Base-by-base conservation (phyloP, 2,797 vertebrate species). In the Thamnophis elegans region DNA sequence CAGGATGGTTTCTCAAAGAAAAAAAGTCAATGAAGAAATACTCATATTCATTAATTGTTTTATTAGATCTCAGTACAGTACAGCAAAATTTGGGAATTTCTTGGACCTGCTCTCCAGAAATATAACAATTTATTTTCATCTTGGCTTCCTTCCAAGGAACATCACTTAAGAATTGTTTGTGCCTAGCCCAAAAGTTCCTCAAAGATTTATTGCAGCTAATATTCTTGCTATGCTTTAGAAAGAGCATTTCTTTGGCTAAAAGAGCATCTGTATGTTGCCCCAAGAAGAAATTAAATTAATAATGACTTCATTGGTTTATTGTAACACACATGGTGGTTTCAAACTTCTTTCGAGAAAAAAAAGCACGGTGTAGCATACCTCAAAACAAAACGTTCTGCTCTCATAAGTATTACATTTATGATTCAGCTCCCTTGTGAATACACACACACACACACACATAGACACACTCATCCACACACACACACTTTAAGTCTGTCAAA, bases 131-230 rank as follows among this genome's bases (percentile, higher is more conserved):
- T 90, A 85, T 91, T 91, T 62, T 58, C 87, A 62, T 85, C 92
- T 51, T 91, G 86, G 85, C 68, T 91, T 51, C 8, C 68, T 85
- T 93, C 56, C 92, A 87, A 91, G 90, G 32, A 28, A 88, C 25
- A 32, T 62, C 55, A 47, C 62, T 87, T 90, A 60, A 58, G 56
- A 92, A 87, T 68, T 47, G 54, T 36, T 88, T 65, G 65, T 56
- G 65, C 86, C 86, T 32, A 62, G 62, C n/a, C 20, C 56, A 60
- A 68, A 89, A 91, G 56, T 42, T 89, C 87, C 68, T 28, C 3
- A 42, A 85, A 89, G 92, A 93, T 91, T 93, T 85, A 93, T 91
- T 88, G 68, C 86, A 28, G 42, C 86, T 62, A 78, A 56, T 62
- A 47, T 59, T 87, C 36, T 88, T 36, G 6, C 47, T 62, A 25